These are phyloP conservation scores for Neelides sp. DNA, from an alignment of 1,140 invertebrate species.

Conservation along the genomic window DNA sequence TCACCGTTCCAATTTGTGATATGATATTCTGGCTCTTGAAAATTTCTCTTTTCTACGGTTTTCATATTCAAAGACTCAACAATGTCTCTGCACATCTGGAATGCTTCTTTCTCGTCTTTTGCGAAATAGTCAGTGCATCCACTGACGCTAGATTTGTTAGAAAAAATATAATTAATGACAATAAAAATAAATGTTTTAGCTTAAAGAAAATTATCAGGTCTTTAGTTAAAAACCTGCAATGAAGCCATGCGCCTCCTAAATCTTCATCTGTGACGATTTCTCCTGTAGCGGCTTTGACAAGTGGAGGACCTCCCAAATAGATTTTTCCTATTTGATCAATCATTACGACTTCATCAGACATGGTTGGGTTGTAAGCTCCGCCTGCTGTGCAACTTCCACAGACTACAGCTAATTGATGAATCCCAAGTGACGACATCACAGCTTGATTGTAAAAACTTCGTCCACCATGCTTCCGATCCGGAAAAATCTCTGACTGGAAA, in stretches of 20 bases:
- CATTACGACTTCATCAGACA: conserved; percentile 55
- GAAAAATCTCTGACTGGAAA: conserved; percentile 51
- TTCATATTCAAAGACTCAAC: conserved; percentile 35
- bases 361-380: conserved; percentile 55
- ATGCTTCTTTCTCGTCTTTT: conserved; percentile 37
- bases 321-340: conserved; percentile 51
- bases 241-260: conserved; percentile 52
- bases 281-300: conserved; percentile 54
- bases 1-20: conserved; percentile 4
- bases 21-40: conserved; percentile 2
- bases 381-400: conserved; percentile 52
- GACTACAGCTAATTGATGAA: conserved; percentile 44
- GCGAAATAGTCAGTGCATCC: conserved; percentile 42
- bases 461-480: conserved; percentile 53
- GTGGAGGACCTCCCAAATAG: conserved; percentile 51
- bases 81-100: conserved; percentile 36
- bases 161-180: conserved; percentile 30
- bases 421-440: conserved; percentile 47
- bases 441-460: conserved; percentile 58
- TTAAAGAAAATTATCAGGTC: background rate
- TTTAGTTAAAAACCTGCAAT: conserved; percentile 39
- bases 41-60: conserved; percentile 4
- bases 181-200: background rate
- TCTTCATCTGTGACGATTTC: conserved; percentile 52
- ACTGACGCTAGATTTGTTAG: conserved; percentile 35